These are phyloP conservation scores for Agriotes lineatus DNA, from an alignment of 2,888 invertebrate species.

Conservation along the genomic window DNA sequence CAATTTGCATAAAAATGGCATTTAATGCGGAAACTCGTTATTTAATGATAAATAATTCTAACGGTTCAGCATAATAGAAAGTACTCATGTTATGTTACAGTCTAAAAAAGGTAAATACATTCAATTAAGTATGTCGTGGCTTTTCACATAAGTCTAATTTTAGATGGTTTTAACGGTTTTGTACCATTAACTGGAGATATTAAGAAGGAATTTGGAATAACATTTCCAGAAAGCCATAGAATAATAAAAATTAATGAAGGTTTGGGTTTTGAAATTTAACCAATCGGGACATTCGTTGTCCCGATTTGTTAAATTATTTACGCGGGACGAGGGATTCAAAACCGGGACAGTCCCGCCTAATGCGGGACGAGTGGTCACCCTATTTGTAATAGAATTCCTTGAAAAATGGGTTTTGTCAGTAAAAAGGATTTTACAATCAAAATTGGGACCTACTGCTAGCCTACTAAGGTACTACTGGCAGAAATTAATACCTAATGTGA, in stretches of 20 bases:
- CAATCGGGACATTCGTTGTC: too few relatives aligned
- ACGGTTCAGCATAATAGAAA: constrained; percentile 3
- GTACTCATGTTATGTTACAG: neutral
- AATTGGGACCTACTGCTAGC: too few relatives aligned
- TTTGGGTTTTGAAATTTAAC: neutral
- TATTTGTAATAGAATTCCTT: too few relatives aligned
- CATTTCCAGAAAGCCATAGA: neutral
- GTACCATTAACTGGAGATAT: neutral
- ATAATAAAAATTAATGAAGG: constrained; percentile 5
- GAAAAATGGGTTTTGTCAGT: too few relatives aligned
- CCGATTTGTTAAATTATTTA: too few relatives aligned
- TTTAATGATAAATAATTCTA: neutral
- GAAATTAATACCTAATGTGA: too few relatives aligned
- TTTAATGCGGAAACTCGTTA: neutral
- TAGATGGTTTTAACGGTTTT: neutral
- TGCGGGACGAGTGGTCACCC: too few relatives aligned
- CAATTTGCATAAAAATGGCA: neutral
- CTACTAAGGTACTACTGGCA: too few relatives aligned
- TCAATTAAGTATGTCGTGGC: neutral
- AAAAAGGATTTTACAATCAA: too few relatives aligned
- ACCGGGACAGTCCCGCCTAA: too few relatives aligned
- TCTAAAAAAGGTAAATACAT: neutral
- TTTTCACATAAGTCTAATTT: neutral
- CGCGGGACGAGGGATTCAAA: too few relatives aligned
- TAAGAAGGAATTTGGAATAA: neutral